A percentile compares a stretch with the other conserved stretches of the same genome.
Evolutionary conservation across 2,797 vertebrate species (phyloP).

Genomic region (Morelia viridis): DNA sequence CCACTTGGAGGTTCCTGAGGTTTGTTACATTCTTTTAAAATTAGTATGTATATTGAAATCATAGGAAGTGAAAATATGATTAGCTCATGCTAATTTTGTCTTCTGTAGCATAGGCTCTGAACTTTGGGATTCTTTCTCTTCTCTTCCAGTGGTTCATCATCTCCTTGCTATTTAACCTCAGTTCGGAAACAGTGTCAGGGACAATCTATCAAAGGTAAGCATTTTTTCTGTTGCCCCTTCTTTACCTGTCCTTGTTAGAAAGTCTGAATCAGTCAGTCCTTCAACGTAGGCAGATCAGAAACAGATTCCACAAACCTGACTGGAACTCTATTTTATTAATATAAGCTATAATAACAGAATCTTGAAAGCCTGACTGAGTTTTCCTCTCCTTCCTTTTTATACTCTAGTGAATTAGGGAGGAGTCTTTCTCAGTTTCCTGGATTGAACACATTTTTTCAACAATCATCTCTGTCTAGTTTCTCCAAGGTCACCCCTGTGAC

Average conservation of each 20-base stretch:
- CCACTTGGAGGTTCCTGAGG: neutral
- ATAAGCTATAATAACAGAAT: too few relatives aligned
- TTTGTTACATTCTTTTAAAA: neutral
- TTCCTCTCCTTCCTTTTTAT: too few relatives aligned
- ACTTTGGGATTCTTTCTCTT: conserved; percentile 48
- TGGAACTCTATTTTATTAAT: neutral
- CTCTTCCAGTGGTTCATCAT: conserved; percentile 87
- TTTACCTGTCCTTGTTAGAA: neutral
- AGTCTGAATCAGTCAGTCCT: neutral
- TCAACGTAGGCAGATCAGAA: neutral
- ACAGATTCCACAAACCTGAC: neutral
- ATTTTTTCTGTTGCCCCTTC: neutral
- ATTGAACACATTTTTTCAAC: too few relatives aligned
- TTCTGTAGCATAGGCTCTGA: neutral
- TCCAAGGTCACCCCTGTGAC: too few relatives aligned
- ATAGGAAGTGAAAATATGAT: neutral
- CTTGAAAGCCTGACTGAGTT: too few relatives aligned
- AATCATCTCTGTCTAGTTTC: too few relatives aligned
- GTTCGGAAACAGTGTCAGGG: conserved; percentile 82
- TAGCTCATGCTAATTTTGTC: neutral
- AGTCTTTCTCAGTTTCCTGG: too few relatives aligned
- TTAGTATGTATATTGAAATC: neutral
- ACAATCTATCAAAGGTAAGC: conserved; percentile 93
- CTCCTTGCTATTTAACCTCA: conserved; percentile 87
- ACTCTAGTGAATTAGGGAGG: too few relatives aligned